Base-by-base conservation (phyloP, 2,113 vertebrate genomes). In the Danionella cerebrum region DNA sequence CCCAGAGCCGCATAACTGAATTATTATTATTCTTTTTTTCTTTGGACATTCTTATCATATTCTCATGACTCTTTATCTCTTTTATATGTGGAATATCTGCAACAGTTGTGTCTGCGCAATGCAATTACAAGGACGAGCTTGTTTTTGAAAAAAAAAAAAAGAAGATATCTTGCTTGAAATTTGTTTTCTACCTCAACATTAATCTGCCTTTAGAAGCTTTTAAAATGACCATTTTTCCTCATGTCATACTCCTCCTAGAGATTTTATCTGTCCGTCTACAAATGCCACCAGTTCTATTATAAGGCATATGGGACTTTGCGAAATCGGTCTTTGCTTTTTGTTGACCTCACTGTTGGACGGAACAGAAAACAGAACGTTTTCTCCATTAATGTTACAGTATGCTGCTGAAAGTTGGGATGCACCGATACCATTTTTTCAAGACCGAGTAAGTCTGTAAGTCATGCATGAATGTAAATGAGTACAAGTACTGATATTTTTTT, bases 1-100 rank as follows among this genome's bases (percentile, higher is more conserved):
- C 59, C 10, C 14, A 10, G 21, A n/a, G 22, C 63, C 70, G 70
- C 62, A 27, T 75, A 64, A 22, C 2, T 58, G 22, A 58, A 33
- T 29, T 27, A 42, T 53, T 59, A 5, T 53, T 59, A 5, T 1
- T 1, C 45, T 22, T 41, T 25, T 42, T n/a, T n/a, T n/a, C n/a
- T n/a, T 55, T 48, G 18, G 24, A 16, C 6, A 3, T 9, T 45
- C 44, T 53, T 51, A 51, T 64, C 29, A 18, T 33, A 12, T 22
- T 18, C 2, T 31, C 62, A 27, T 14, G 18, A 24, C 18, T 21
- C 25, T 52, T 22, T 38, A 39, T 57, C 33, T 39, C 31, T 38
- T 24, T 57, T 39, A 11, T 24, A 22, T 39, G 54, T 38, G 22
- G 12, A 57, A 10, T 24, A 24, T 27, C 16, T 41, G 36, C 55